Conservation (phyloP, 2,113 vertebrate species). For the Sylvia atricapilla region DNA sequence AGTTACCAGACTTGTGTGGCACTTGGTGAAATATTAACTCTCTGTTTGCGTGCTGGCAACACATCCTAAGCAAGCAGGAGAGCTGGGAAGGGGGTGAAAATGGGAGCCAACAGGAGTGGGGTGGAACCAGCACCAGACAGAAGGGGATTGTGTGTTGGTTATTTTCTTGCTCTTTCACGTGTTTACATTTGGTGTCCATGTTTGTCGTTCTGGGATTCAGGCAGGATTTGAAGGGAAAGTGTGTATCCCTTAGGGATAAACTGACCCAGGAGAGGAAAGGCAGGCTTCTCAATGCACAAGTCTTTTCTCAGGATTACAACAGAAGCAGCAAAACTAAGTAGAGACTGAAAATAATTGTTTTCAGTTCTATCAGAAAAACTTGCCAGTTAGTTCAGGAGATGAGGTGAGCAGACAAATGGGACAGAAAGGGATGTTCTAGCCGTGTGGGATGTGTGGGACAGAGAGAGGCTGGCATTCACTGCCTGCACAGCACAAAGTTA, state of each 20-base stretch:
- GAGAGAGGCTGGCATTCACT: neutral
- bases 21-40: neutral
- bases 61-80: neutral
- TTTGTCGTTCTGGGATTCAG: neutral
- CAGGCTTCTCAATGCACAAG: neutral
- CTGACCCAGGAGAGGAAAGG: neutral
- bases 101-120: neutral
- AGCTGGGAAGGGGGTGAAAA: neutral
- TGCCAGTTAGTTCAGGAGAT: neutral
- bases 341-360: neutral
- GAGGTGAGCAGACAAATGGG: neutral
- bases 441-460: neutral
- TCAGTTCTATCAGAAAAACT: neutral
- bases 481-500: neutral
- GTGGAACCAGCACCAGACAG: neutral
- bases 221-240: neutral
- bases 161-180: conserved; percentile 41
- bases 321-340: neutral
- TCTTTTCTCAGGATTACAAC: neutral
- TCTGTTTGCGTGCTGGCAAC: neutral
- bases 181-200: neutral
- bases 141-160: neutral
- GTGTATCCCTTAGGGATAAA: neutral
- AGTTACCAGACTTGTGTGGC: neutral
- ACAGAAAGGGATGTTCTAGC: neutral